phyloP scores from a whole-genome alignment of 2,888 invertebrate species.

The Empis livida region DNA sequence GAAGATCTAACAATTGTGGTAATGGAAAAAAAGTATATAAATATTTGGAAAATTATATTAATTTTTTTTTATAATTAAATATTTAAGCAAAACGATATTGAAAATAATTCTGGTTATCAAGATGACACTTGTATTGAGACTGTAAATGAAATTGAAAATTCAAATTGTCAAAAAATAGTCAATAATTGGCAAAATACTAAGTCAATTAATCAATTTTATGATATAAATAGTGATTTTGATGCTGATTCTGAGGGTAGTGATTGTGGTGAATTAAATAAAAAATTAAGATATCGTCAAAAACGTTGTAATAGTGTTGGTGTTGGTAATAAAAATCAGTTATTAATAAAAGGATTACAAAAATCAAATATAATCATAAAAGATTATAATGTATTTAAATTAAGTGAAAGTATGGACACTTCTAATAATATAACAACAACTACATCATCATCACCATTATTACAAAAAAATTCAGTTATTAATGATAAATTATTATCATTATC shows the following conservation, averaged over 20 bases:
- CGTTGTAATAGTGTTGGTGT: background rate
- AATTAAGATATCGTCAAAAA: background rate
- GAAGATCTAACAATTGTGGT: too few relatives aligned
- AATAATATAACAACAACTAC: constrained; percentile 3
- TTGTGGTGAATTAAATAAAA: constrained; percentile 27
- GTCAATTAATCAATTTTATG: constrained; percentile 10
- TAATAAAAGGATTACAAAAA: too few relatives aligned
- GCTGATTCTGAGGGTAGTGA: constrained; percentile 46
- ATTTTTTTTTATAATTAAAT: too few relatives aligned
- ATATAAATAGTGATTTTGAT: constrained; percentile 40
- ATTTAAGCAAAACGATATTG: too few relatives aligned
- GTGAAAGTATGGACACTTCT: constrained; percentile 16
- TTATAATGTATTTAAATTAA: constrained; percentile 14
- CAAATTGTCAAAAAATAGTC: constrained; percentile 8
- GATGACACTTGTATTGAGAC: background rate
- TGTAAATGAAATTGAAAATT: constrained; percentile 7
- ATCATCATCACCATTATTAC: constrained; percentile 4
- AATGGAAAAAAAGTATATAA: too few relatives aligned
- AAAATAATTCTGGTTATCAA: too few relatives aligned
- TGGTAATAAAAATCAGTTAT: too few relatives aligned
- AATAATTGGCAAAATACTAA: background rate
- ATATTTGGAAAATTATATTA: too few relatives aligned
- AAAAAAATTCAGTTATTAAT: constrained; percentile 2
- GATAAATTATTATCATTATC: constrained; percentile 3
- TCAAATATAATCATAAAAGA: constrained; percentile 4